A percentile compares a stretch with the other conserved stretches of the same genome.
Evolutionary conservation across 2,888 invertebrate genomes (phyloP).

Genomic region (Drosophila koepferae): DNA sequence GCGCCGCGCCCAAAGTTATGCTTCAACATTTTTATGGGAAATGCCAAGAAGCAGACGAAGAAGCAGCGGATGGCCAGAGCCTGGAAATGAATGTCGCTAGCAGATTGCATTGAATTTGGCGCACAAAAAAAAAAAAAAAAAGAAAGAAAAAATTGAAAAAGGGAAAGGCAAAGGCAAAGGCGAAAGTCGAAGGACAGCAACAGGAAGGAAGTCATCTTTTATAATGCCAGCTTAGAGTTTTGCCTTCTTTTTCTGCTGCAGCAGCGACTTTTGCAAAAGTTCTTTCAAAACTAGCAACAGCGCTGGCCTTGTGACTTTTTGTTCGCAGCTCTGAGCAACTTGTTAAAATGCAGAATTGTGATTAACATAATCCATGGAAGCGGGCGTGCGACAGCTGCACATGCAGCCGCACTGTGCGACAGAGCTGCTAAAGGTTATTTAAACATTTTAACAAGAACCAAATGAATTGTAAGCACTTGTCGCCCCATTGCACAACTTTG

Average conservation of each 20-base stretch:
- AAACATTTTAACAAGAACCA: conserved; percentile 73
- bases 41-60: conserved; percentile 16
- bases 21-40: conserved; percentile 59
- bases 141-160: not conserved
- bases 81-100: conserved; percentile 27
- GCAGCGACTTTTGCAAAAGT: conserved; percentile 59
- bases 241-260: conserved; percentile 9
- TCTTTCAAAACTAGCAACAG: conserved; percentile 41
- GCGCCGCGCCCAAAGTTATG: conserved; percentile 67
- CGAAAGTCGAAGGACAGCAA: conserved; percentile 3
- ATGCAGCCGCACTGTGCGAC: conserved; percentile 64
- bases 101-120: conserved; percentile 75
- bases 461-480: conserved; percentile 80
- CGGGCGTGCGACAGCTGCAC: conserved; percentile 65
- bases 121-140: conserved; percentile 20
- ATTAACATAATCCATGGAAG: conserved; percentile 75
- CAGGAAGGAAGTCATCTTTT: conserved; percentile 72
- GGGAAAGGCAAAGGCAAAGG: conserved; percentile 41
- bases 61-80: not conserved
- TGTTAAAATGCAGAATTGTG: conserved; percentile 78
- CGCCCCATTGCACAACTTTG: conserved; percentile 33
- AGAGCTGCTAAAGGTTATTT: conserved; percentile 74
- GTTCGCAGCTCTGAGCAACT: conserved; percentile 48
- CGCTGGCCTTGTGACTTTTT: conserved; percentile 73
- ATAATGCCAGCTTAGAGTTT: conserved; percentile 72